Conservation (phyloP, 2,888 invertebrate species). For the Oligia strigilis region DNA sequence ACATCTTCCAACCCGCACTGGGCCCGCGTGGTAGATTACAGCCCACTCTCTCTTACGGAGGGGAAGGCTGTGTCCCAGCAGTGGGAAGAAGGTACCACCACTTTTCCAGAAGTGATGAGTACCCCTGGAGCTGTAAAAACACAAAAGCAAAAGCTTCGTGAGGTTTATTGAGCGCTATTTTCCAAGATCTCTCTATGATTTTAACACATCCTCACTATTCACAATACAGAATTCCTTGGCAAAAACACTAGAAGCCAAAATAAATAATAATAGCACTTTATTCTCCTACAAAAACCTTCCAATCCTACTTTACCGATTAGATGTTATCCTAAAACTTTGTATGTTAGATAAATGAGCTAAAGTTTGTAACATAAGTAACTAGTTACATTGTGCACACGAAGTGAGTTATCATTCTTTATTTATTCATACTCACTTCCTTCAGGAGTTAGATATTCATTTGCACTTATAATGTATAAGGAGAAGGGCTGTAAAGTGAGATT, state of each 20-base stretch:
- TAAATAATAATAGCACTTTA: slow-evolving; percentile 52
- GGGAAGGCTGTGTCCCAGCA: too few relatives aligned
- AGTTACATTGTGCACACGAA: slow-evolving; percentile 41
- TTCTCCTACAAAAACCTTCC: slow-evolving; percentile 47
- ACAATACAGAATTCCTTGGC: not conserved
- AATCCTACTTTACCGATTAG: slow-evolving; percentile 59
- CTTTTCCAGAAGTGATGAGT: too few relatives aligned
- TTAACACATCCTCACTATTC: not conserved
- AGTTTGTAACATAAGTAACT: slow-evolving; percentile 53
- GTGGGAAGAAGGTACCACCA: too few relatives aligned
- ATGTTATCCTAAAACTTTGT: slow-evolving; percentile 65
- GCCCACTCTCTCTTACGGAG: too few relatives aligned
- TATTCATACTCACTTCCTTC: slow-evolving; percentile 55
- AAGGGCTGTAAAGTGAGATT: slow-evolving; percentile 42
- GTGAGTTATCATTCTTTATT: slow-evolving; percentile 57
- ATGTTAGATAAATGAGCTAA: slow-evolving; percentile 57
- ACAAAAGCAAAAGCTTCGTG: too few relatives aligned
- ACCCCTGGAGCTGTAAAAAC: too few relatives aligned
- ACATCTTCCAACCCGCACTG: too few relatives aligned
- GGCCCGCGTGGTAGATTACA: too few relatives aligned
- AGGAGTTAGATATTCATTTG: slow-evolving; percentile 57
- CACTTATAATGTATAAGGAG: slow-evolving; percentile 52
- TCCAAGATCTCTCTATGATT: too few relatives aligned
- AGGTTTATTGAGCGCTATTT: too few relatives aligned
- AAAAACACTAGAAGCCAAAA: slow-evolving; percentile 26